Evolutionary conservation across 92 coral and sea anemone genomes (phyloP).

Genomic region (Anthopleura xanthogrammica): DNA sequence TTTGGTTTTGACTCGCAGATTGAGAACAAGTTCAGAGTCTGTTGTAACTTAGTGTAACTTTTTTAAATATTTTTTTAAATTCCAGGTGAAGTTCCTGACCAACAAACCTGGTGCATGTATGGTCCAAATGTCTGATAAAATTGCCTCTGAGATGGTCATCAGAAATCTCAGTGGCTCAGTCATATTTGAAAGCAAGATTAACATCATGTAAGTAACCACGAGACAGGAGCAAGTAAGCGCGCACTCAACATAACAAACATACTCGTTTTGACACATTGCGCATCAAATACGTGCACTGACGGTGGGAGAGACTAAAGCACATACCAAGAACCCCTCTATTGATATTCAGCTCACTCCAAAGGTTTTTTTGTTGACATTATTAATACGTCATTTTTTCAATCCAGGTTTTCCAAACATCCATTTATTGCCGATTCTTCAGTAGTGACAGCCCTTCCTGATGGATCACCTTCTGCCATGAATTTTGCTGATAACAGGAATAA

Average conservation of each 20-base stretch:
- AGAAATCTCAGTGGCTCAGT: constrained; percentile 91
- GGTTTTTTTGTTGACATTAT: no score
- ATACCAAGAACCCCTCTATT: no score
- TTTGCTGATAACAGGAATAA: constrained; percentile 98
- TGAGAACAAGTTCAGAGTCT: no score
- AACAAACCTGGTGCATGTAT: constrained; percentile 97
- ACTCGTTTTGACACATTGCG: neutral
- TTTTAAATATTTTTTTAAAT: neutral
- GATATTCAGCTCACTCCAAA: no score
- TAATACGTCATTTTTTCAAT: neutral
- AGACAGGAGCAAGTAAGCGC: neutral
- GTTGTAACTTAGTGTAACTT: no score
- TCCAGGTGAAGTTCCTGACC: constrained; percentile 91
- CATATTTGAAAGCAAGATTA: constrained; percentile 92
- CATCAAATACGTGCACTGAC: no score
- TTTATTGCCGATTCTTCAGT: constrained; percentile 98
- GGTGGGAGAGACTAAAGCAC: no score
- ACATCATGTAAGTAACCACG: constrained; percentile 76
- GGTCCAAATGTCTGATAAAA: constrained; percentile 99
- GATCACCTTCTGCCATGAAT: constrained; percentile 95
- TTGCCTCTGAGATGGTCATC: constrained; percentile 98
- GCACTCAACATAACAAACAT: no score
- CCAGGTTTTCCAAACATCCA: constrained; percentile 98
- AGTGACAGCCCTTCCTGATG: constrained; percentile 91
- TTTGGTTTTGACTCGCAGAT: no score